phyloP scores from a whole-genome alignment of 1,140 invertebrate species.

The Orius insidiosus region DNA sequence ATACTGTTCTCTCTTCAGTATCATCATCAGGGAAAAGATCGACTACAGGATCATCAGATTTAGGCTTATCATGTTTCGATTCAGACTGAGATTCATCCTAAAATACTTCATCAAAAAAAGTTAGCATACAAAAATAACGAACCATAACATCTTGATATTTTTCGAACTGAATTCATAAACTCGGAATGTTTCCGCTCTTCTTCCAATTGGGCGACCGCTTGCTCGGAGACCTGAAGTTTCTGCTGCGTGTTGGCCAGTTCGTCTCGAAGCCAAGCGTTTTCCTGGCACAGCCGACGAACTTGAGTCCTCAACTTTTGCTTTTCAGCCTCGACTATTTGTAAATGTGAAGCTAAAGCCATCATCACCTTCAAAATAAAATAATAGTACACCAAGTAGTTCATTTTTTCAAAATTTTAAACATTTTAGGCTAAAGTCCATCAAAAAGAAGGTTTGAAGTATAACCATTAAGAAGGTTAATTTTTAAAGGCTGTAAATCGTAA shows the following conservation, averaged over 20 bases:
- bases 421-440: too few relatives aligned
- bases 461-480: too few relatives aligned
- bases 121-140: conserved; percentile 11
- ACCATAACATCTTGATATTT: conserved; percentile 71
- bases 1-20: conserved; percentile 68
- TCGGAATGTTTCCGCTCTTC: conserved; percentile 96
- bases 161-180: conserved; percentile 92
- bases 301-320: conserved; percentile 97
- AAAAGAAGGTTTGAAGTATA: too few relatives aligned
- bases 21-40: conserved; percentile 81
- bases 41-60: conserved; percentile 58
- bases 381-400: too few relatives aligned
- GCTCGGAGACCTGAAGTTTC: conserved; percentile 89
- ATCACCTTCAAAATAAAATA: conserved; percentile 60
- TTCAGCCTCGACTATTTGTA: conserved; percentile 95
- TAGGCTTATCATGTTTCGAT: conserved; percentile 36
- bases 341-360: conserved; percentile 86
- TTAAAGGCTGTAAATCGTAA: too few relatives aligned
- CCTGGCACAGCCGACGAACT: conserved; percentile 67
- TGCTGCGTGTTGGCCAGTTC: conserved; percentile 96
- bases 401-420: too few relatives aligned
- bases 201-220: conserved; percentile 84
- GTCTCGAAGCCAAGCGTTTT: conserved; percentile 97
- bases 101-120: too few relatives aligned
- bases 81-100: conserved; percentile 27